phyloP scores from a whole-genome alignment of 2,113 vertebrate species.

The Vombatus ursinus region DNA sequence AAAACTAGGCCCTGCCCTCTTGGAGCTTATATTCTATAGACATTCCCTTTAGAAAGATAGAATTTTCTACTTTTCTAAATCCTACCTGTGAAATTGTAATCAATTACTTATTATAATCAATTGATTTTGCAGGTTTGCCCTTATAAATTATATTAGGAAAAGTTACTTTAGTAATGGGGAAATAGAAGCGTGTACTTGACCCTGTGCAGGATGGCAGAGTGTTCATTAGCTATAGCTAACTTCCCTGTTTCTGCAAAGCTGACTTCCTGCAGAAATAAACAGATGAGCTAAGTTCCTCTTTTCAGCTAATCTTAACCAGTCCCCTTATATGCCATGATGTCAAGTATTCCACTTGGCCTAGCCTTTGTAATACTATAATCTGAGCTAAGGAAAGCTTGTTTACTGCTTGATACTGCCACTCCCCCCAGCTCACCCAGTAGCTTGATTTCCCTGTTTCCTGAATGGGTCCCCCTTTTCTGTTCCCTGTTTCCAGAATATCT shows the following conservation, averaged over 20 bases:
- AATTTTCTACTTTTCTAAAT: not conserved
- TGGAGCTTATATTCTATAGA: not conserved
- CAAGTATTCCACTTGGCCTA: not conserved
- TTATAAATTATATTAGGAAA: not conserved
- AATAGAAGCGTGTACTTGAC: not conserved
- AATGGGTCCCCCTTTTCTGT: not conserved
- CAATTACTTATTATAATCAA: not conserved
- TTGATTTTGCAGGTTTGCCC: not conserved
- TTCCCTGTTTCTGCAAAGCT: not conserved
- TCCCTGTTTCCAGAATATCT: not conserved
- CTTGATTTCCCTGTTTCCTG: not conserved
- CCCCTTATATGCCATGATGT: not conserved
- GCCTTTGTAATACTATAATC: not conserved
- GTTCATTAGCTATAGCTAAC: not conserved
- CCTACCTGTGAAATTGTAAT: not conserved
- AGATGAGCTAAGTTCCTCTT: not conserved
- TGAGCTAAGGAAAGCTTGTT: not conserved
- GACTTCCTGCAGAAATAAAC: not conserved
- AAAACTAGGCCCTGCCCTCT: not conserved
- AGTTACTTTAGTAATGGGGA: not conserved
- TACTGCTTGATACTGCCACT: not conserved
- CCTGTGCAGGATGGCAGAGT: no score
- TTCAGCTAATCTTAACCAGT: not conserved
- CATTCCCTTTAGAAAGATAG: not conserved
- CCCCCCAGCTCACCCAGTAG: not conserved